Conservation (phyloP, 2,888 invertebrate species). For the Diachrysia chrysitis region DNA sequence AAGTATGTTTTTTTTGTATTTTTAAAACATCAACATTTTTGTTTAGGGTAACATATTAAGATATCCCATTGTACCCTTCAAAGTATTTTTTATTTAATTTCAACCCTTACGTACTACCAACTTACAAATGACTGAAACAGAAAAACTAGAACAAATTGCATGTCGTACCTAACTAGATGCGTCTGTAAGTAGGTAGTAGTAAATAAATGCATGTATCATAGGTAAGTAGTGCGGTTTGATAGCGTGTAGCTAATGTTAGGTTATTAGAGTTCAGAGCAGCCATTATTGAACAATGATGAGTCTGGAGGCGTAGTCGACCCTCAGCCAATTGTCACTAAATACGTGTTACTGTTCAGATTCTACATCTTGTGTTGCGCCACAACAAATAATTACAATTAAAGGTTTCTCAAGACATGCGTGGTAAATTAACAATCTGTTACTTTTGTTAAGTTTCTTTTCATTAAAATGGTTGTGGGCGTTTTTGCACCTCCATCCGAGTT, state of each 20-base stretch:
- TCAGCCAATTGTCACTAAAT: slow-evolving; percentile 55
- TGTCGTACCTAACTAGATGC: slow-evolving; percentile 21
- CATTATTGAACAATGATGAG: slow-evolving; percentile 60
- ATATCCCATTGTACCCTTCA: no score
- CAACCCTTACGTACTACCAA: background rate
- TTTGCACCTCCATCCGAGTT: slow-evolving; percentile 48
- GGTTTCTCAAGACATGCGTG: slow-evolving; percentile 37
- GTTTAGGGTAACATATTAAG: background rate
- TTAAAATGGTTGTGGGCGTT: slow-evolving; percentile 61
- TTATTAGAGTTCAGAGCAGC: slow-evolving; percentile 54
- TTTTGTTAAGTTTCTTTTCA: slow-evolving; percentile 53
- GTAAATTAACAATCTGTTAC: slow-evolving; percentile 44
- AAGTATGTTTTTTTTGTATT: background rate
- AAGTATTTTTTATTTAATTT: background rate
- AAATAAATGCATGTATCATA: slow-evolving; percentile 19
- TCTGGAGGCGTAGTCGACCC: slow-evolving; percentile 57
- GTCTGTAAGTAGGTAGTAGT: slow-evolving; percentile 9
- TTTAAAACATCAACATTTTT: background rate
- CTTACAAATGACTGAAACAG: slow-evolving; percentile 12
- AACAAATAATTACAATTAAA: slow-evolving; percentile 22
- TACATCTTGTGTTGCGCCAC: slow-evolving; percentile 15
- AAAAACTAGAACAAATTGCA: slow-evolving; percentile 36
- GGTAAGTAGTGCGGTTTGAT: slow-evolving; percentile 45
- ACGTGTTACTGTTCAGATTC: slow-evolving; percentile 31
- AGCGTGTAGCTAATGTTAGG: slow-evolving; percentile 59